phyloP scores from a whole-genome alignment of 2,888 invertebrate species.

The Rotaria socialis region DNA sequence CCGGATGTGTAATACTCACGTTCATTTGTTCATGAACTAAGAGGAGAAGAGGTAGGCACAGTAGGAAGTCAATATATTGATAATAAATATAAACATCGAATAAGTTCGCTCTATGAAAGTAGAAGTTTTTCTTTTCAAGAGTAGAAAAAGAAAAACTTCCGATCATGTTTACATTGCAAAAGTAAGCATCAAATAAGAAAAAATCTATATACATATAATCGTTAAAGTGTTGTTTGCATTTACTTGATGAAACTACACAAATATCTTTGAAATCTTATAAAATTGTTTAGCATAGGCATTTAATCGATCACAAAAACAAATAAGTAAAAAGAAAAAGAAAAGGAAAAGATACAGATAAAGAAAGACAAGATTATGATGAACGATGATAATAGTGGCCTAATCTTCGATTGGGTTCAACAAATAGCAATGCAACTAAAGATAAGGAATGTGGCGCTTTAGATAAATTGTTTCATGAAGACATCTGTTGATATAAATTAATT shows the following conservation, averaged over 20 bases:
- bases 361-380: background rate
- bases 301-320: conserved; percentile 25
- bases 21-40: background rate
- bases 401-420: background rate
- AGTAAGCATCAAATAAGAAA: background rate
- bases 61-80: background rate
- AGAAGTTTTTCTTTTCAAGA: background rate
- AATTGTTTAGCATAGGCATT: conserved; percentile 19
- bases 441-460: background rate
- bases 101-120: background rate
- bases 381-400: background rate
- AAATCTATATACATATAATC: background rate
- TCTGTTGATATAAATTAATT: background rate
- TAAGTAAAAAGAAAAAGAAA: background rate
- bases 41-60: background rate
- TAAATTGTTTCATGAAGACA: background rate
- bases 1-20: conserved; percentile 16
- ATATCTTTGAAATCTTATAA: conserved; percentile 21
- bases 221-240: conserved; percentile 10
- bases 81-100: background rate
- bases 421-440: background rate
- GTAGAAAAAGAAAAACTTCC: background rate
- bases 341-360: background rate
- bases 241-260: conserved; percentile 18
- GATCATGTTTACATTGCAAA: conserved; percentile 1